Conservation (phyloP, 1,140 invertebrate species). For the Drosophila santomea region DNA sequence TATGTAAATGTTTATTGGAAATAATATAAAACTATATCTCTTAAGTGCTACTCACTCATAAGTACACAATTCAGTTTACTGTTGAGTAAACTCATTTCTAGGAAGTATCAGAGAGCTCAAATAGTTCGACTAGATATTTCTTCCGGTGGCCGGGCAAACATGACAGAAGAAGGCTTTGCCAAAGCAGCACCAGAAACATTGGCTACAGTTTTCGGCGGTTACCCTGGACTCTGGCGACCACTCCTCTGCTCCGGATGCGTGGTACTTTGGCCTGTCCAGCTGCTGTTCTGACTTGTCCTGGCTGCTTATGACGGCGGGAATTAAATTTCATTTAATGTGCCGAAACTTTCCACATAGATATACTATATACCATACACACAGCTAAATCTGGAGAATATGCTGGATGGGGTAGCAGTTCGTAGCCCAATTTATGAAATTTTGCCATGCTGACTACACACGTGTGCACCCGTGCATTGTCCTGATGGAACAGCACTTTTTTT, state of each 20-base stretch:
- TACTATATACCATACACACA: conserved; percentile 14
- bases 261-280: conserved; percentile 69
- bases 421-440: no score
- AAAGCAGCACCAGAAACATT: conserved; percentile 59
- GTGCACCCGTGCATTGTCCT: no score
- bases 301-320: conserved; percentile 75
- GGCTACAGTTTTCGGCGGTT: conserved; percentile 70
- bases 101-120: no score
- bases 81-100: no score
- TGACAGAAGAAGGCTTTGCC: conserved; percentile 65
- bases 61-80: no score
- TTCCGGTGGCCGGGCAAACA: conserved; percentile 25
- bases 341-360: conserved; percentile 67
- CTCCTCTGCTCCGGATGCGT: conserved; percentile 14
- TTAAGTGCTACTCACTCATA: no score
- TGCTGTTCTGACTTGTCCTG: conserved; percentile 50
- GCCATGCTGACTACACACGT: no score
- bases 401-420: no score
- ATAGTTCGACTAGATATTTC: neutral
- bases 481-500: no score
- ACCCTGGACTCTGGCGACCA: conserved; percentile 24
- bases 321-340: conserved; percentile 81
- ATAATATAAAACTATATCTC: no score
- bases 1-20: no score
- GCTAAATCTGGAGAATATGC: no score